phyloP scores from a whole-genome alignment of 2,797 vertebrate species.

The Todus mexicanus region DNA sequence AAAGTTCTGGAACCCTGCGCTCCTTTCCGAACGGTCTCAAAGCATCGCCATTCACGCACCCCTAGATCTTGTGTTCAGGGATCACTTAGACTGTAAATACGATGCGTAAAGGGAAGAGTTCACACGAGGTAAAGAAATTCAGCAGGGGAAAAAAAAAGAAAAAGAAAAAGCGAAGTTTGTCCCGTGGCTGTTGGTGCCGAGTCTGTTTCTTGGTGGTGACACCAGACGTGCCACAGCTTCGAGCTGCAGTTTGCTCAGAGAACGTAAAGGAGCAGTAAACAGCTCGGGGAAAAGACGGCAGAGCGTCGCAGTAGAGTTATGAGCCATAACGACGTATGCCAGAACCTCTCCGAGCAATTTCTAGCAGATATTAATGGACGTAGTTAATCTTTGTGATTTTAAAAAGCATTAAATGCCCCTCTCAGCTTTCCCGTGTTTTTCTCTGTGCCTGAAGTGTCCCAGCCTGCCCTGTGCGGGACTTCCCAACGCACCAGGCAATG shows the following conservation, averaged over 20 bases:
- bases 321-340: background rate
- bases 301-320: background rate
- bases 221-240: background rate
- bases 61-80: background rate
- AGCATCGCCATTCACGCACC: background rate
- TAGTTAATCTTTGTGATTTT: background rate
- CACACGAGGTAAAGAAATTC: background rate
- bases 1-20: accelerated
- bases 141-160: background rate
- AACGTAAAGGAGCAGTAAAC: background rate
- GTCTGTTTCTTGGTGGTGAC: background rate
- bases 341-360: background rate
- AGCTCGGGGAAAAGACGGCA: background rate
- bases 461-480: background rate
- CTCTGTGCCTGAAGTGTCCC: background rate
- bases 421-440: background rate
- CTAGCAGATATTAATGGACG: background rate
- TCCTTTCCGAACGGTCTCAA: background rate
- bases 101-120: background rate
- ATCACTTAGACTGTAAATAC: background rate
- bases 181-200: background rate
- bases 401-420: background rate
- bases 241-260: background rate
- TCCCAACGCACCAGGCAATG: accelerated
- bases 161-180: background rate